Evolutionary conservation across 1,140 invertebrate species (phyloP).

Genomic region (Tetragonula clypearis): DNA sequence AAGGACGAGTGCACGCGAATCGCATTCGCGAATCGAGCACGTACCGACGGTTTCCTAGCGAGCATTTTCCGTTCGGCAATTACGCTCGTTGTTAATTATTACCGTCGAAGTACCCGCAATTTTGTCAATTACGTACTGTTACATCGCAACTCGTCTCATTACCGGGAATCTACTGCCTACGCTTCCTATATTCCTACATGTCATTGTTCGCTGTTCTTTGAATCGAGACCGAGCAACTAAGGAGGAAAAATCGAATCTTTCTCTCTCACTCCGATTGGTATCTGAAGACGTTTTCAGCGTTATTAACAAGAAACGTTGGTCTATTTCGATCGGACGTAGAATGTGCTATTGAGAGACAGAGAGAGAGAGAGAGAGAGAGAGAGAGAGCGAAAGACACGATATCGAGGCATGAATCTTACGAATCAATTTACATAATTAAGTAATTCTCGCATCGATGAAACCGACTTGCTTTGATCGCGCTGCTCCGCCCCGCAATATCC

Average conservation of each 20-base stretch:
- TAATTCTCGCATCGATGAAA: conserved; percentile 23
- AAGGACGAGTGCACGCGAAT: neutral
- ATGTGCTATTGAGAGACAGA: neutral
- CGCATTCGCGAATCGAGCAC: neutral
- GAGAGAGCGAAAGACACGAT: neutral
- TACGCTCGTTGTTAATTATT: conserved; percentile 34
- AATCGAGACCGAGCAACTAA: neutral
- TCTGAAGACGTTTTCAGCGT: conserved; percentile 12
- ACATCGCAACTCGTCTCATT: conserved; percentile 16
- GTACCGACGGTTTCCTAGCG: neutral
- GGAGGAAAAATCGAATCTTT: neutral
- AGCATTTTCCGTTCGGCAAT: conserved; percentile 18
- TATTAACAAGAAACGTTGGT: neutral
- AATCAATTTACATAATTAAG: conserved; percentile 41
- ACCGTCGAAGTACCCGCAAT: conserved; percentile 27
- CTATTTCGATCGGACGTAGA: neutral
- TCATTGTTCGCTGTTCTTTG: neutral
- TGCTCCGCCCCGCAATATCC: neutral
- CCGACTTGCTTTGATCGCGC: neutral
- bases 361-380: neutral
- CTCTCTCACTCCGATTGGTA: neutral
- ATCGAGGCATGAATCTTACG: conserved; percentile 5
- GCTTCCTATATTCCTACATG: neutral
- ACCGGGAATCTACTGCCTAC: conserved; percentile 15
- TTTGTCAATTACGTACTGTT: conserved; percentile 35